Evolutionary conservation across 2,888 invertebrate species (phyloP).

Genomic region (Drosophila anomelani): DNA sequence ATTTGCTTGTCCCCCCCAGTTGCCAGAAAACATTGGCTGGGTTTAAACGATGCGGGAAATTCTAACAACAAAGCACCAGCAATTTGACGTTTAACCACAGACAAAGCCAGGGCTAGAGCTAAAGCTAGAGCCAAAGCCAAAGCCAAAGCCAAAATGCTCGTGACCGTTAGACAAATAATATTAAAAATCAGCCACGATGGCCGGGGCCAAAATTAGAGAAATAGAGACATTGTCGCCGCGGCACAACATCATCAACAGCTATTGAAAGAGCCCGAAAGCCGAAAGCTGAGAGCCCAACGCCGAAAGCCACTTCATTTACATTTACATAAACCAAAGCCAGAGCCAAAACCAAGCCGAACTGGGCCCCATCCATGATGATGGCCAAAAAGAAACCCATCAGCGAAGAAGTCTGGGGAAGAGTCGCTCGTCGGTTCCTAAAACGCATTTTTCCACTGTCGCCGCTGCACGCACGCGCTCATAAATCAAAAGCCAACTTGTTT

Average conservation of each 20-base stretch:
- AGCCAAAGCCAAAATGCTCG: conserved; percentile 68
- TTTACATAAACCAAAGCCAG: conserved; percentile 62
- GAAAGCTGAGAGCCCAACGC: conserved; percentile 2
- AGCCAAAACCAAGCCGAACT: conserved; percentile 13
- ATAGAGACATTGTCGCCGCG: conserved; percentile 76
- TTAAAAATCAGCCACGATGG: conserved; percentile 66
- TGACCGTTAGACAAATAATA: conserved; percentile 79
- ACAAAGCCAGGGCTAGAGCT: conserved; percentile 49
- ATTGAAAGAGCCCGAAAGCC: conserved; percentile 60
- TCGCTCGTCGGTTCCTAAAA: conserved; percentile 67
- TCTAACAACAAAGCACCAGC: conserved; percentile 54
- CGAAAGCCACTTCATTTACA: conserved; percentile 63
- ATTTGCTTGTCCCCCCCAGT: conserved; percentile 73
- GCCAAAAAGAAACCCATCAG: conserved; percentile 46
- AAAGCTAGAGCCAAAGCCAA: conserved; percentile 49
- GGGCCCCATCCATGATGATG: conserved; percentile 20
- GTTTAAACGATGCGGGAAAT: conserved; percentile 78
- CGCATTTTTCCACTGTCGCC: conserved; percentile 70
- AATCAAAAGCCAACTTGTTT: conserved; percentile 79
- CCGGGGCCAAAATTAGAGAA: conserved; percentile 60
- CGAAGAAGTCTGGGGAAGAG: conserved; percentile 19
- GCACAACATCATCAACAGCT: conserved; percentile 75
- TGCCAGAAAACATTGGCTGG: conserved; percentile 69
- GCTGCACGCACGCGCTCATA: conserved; percentile 79
- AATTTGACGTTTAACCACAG: conserved; percentile 77